phyloP scores from a whole-genome alignment of 2,888 invertebrate genomes.

The Drosophila percnosoma region DNA sequence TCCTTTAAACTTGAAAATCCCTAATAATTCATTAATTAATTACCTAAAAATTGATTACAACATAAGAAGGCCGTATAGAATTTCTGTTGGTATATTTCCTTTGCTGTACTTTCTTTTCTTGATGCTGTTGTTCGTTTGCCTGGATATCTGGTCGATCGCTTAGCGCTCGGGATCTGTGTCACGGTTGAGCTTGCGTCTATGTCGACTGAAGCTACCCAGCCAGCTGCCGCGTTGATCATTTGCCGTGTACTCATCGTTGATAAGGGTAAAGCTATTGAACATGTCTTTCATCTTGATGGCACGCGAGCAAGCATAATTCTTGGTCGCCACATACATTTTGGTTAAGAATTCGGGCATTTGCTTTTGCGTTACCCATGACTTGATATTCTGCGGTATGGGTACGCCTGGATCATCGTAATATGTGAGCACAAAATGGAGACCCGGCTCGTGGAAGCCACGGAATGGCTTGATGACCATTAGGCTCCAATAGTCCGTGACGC shows the following conservation, averaged over 20 bases:
- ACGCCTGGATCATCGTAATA: constrained; percentile 95
- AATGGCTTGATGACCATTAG: constrained; percentile 92
- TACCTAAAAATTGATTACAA: constrained; percentile 45
- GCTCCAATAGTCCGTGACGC: constrained; percentile 94
- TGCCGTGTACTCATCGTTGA: constrained; percentile 77
- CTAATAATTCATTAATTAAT: constrained; percentile 29
- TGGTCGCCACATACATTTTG: constrained; percentile 89
- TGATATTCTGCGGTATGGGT: constrained; percentile 89
- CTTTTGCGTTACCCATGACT: constrained; percentile 90
- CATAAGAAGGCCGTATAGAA: constrained; percentile 16
- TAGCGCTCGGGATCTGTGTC: constrained; percentile 35
- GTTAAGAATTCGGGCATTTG: constrained; percentile 92
- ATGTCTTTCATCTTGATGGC: constrained; percentile 83
- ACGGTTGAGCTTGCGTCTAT: constrained; percentile 31
- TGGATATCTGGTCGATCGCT: constrained; percentile 14
- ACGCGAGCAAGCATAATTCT: constrained; percentile 86
- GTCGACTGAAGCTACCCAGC: constrained; percentile 61
- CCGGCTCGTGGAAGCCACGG: constrained; percentile 82
- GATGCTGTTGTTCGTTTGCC: background rate
- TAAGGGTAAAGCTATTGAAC: constrained; percentile 66
- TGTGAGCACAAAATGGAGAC: constrained; percentile 90
- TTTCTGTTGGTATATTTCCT: constrained; percentile 21
- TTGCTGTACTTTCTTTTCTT: constrained; percentile 13
- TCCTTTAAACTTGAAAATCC: constrained; percentile 21
- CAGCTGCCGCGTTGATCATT: constrained; percentile 79